Percentiles rank a stretch among this genome's conserved stretches.
These are phyloP conservation scores for Pomatostomus ruficeps DNA, from an alignment of 2,113 vertebrate species.

Conservation along the genomic window DNA sequence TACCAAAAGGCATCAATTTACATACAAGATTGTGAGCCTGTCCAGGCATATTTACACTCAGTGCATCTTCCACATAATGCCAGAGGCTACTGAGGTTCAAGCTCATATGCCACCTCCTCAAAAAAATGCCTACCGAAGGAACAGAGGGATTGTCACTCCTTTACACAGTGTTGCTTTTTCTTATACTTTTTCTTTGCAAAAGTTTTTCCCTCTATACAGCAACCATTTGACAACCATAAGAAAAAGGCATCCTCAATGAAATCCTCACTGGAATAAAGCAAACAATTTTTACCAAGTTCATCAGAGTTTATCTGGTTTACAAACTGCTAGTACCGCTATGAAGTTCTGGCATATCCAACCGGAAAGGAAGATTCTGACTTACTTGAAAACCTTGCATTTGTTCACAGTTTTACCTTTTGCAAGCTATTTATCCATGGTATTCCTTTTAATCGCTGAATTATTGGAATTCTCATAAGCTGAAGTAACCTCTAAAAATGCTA, in stretches of 20 bases:
- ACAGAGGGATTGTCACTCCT: not conserved
- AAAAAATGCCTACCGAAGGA: not conserved
- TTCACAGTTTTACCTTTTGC: not conserved
- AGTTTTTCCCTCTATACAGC: not conserved
- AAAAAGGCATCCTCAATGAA: not conserved
- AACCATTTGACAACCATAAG: not conserved
- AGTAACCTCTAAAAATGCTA: not conserved
- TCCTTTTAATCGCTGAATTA: not conserved
- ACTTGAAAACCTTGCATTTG: not conserved
- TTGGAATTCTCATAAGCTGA: not conserved
- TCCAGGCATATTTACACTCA: not conserved
- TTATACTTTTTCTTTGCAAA: not conserved
- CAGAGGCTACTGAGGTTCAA: not conserved
- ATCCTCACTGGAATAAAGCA: not conserved
- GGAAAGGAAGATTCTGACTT: not conserved
- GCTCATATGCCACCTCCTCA: not conserved
- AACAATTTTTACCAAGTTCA: not conserved
- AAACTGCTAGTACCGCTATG: not conserved
- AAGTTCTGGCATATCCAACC: not conserved
- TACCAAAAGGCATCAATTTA: conserved; percentile 40
- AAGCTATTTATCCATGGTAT: not conserved
- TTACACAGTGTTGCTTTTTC: not conserved
- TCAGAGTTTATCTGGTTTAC: not conserved
- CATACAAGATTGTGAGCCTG: not conserved
- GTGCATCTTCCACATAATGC: not conserved